These are phyloP conservation scores for Hirtodrosophila cameraria DNA, from an alignment of 2,888 invertebrate species.

Conservation along the genomic window DNA sequence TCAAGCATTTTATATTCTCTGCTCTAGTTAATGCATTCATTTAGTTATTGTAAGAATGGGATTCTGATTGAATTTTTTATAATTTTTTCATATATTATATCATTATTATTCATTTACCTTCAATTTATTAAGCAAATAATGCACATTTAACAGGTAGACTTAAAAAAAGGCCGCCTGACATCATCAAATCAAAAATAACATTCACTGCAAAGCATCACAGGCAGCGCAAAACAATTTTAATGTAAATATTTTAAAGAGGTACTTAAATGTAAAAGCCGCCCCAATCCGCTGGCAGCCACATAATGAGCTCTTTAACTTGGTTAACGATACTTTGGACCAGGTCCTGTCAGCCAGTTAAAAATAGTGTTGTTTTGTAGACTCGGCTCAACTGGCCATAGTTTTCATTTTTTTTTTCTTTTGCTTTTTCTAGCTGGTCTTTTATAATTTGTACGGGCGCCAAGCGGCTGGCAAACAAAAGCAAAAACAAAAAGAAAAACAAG, in stretches of 20 bases:
- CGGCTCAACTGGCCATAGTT: constrained; percentile 9
- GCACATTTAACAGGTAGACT: constrained; percentile 14
- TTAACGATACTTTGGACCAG: constrained; percentile 49
- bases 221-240: constrained; percentile 65
- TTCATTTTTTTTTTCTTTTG: constrained; percentile 31
- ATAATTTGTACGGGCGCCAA: constrained; percentile 40
- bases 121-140: background rate
- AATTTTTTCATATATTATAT: too few species aligned
- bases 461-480: constrained; percentile 23
- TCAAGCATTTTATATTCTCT: too few species aligned
- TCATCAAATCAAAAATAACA: constrained; percentile 27
- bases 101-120: too few species aligned
- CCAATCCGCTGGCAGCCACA: constrained; percentile 33
- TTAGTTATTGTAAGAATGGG: too few species aligned
- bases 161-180: constrained; percentile 18
- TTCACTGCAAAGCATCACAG: constrained; percentile 10
- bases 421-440: constrained; percentile 18
- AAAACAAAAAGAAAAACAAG: constrained; percentile 15
- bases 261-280: constrained; percentile 14
- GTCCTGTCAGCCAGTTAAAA: constrained; percentile 65
- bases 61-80: too few species aligned
- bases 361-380: constrained; percentile 50
- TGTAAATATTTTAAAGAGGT: constrained; percentile 68
- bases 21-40: too few species aligned
- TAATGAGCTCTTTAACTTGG: constrained; percentile 64